phyloP scores from a whole-genome alignment of 2,888 invertebrate genomes.

The Hesperia comma region DNA sequence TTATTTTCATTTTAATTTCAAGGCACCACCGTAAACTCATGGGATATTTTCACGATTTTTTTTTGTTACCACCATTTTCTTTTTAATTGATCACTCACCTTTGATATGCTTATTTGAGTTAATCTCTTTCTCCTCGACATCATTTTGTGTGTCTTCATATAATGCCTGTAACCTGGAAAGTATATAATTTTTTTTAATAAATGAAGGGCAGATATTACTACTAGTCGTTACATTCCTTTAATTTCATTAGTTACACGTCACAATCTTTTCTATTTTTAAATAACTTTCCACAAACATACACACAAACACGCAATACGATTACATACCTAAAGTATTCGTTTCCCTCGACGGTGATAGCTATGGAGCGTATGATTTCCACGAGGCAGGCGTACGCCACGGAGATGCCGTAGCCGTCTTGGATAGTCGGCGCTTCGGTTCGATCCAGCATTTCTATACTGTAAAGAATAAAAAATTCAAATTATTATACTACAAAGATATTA shows the following conservation, averaged over 20 bases:
- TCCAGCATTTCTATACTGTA: slow-evolving; percentile 97
- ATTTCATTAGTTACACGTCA: no score
- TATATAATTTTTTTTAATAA: neutral
- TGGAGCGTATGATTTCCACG: slow-evolving; percentile 94
- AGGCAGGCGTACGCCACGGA: slow-evolving; percentile 97
- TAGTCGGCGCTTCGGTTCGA: slow-evolving; percentile 95
- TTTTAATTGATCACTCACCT: slow-evolving; percentile 1
- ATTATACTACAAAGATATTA: no score
- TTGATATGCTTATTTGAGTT: slow-evolving; percentile 51
- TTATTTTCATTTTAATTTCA: no score
- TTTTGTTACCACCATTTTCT: neutral
- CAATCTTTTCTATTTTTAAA: no score
- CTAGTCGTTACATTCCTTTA: no score
- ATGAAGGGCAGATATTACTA: no score
- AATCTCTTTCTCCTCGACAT: slow-evolving; percentile 68
- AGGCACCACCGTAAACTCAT: no score
- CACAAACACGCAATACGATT: no score
- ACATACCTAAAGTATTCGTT: slow-evolving; percentile 77
- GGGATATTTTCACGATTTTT: no score
- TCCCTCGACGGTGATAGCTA: slow-evolving; percentile 88
- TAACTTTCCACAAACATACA: no score
- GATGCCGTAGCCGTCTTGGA: slow-evolving; percentile 99
- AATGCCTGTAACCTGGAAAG: slow-evolving; percentile 67
- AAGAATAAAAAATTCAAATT: slow-evolving; percentile 43
- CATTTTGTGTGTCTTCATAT: slow-evolving; percentile 70